Percentiles rank a stretch among this genome's conserved stretches.
phyloP scores from a whole-genome alignment of 2,888 invertebrate genomes.

The Meghimatium bilineatum region DNA sequence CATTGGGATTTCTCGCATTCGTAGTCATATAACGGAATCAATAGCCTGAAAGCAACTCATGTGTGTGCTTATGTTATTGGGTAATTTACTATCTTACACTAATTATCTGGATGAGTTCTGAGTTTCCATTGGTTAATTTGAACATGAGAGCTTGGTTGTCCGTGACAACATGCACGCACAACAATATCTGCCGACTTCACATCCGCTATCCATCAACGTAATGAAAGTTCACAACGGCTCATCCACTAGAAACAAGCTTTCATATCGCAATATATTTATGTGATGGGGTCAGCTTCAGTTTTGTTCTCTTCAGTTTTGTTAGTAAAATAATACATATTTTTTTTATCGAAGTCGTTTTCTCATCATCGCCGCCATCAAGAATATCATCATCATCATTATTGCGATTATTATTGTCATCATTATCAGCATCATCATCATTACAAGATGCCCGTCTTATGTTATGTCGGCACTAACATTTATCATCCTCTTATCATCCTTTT shows the following conservation, averaged over 20 bases:
- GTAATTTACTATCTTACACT: conserved; percentile 3
- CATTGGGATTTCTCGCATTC: not conserved
- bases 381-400: not conserved
- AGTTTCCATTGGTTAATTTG: conserved; percentile 4
- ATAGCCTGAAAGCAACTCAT: not conserved
- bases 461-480: too few species aligned
- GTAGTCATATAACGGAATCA: not conserved
- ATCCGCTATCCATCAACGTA: conserved; percentile 23
- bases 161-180: conserved; percentile 30
- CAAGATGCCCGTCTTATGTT: too few species aligned
- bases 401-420: not conserved
- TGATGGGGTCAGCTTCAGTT: not conserved
- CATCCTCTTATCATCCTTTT: too few species aligned
- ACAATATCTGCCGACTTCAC: not conserved
- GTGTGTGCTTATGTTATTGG: not conserved
- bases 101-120: conserved; percentile 11
- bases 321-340: not conserved
- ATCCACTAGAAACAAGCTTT: conserved; percentile 3
- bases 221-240: conserved; percentile 20
- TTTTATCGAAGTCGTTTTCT: not conserved
- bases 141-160: conserved; percentile 3
- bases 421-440: not conserved
- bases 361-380: not conserved
- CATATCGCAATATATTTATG: not conserved
- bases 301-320: not conserved